Evolutionary conservation across 1,140 invertebrate species (phyloP).

Genomic region (Tribolium castaneum): DNA sequence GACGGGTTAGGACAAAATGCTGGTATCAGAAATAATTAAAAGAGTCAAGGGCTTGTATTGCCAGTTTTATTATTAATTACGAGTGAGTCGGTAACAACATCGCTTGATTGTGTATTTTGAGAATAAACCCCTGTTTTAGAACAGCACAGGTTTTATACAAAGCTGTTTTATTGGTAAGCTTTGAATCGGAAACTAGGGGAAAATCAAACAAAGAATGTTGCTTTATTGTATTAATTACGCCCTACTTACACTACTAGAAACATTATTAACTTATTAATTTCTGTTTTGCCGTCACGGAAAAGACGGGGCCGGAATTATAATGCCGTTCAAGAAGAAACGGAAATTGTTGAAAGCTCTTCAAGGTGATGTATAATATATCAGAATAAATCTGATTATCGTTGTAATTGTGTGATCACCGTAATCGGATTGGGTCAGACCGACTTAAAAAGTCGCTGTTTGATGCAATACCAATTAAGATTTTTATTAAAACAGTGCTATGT

Average conservation of each 20-base stretch:
- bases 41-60: background rate
- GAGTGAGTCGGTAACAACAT: background rate
- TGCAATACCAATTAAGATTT: background rate
- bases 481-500: background rate
- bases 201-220: conserved; percentile 23
- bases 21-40: background rate
- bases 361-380: background rate
- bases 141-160: background rate
- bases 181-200: background rate
- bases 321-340: conserved; percentile 5
- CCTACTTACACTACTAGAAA: conserved; percentile 21
- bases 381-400: conserved; percentile 13
- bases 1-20: too few relatives aligned
- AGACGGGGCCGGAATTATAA: background rate
- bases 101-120: background rate
- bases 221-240: conserved; percentile 1
- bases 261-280: conserved; percentile 14
- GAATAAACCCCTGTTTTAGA: background rate
- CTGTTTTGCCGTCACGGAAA: background rate
- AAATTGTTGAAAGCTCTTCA: background rate
- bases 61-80: background rate
- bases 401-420: background rate
- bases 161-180: conserved; percentile 2
- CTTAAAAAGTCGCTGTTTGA: background rate
- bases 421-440: background rate